A percentile compares a stretch with the other conserved stretches of the same genome.
phyloP scores from a whole-genome alignment of 1,140 invertebrate species.

The Atta texana region DNA sequence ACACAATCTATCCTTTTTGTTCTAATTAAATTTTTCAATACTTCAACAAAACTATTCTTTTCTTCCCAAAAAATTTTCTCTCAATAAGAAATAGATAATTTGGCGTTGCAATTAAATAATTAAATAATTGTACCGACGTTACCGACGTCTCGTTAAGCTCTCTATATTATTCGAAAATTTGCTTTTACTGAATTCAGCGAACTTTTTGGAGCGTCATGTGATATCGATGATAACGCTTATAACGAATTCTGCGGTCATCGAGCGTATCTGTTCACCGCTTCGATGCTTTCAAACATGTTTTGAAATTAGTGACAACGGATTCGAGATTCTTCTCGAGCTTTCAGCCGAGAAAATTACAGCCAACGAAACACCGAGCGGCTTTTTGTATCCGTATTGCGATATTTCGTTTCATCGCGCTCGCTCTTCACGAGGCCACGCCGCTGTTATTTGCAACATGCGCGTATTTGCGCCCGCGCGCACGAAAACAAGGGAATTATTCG shows the following conservation, averaged over 20 bases:
- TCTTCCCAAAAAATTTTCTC: background rate
- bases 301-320: constrained; percentile 33
- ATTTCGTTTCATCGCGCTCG: constrained; percentile 55
- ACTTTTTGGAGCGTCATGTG: constrained; percentile 34
- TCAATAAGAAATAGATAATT: background rate
- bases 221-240: constrained; percentile 29
- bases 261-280: constrained; percentile 40
- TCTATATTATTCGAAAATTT: background rate
- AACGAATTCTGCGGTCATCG: constrained; percentile 20
- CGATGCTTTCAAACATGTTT: constrained; percentile 44
- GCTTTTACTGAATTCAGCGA: background rate
- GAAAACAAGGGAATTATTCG: constrained; percentile 44
- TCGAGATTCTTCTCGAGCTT: constrained; percentile 52
- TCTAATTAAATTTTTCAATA: too few species aligned
- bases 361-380: constrained; percentile 38
- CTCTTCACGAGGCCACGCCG: constrained; percentile 27
- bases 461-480: background rate
- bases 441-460: background rate
- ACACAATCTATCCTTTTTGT: too few species aligned
- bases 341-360: constrained; percentile 51
- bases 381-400: constrained; percentile 50
- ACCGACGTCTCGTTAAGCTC: background rate
- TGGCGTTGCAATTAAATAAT: background rate
- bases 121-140: background rate
- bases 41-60: too few species aligned